These are phyloP conservation scores for Vanessa atalanta DNA, from an alignment of 1,140 invertebrate genomes.

Conservation along the genomic window DNA sequence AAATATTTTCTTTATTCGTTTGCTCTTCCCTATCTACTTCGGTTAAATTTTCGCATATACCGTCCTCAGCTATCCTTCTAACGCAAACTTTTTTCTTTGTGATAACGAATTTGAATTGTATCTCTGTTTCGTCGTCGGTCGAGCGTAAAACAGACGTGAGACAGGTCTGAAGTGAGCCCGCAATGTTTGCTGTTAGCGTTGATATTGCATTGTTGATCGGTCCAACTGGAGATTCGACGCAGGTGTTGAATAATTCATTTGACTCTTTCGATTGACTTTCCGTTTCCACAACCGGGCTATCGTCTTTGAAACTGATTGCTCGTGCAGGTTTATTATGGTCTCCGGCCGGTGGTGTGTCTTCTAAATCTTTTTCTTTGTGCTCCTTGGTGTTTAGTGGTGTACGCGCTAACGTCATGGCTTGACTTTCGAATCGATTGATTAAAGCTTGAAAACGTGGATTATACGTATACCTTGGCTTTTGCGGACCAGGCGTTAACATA, in stretches of 20 bases:
- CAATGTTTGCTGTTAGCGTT: constrained; percentile 67
- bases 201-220: constrained; percentile 59
- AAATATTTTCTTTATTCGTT: constrained; percentile 70
- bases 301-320: constrained; percentile 76
- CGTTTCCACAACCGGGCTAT: constrained; percentile 59
- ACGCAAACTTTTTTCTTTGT: constrained; percentile 74
- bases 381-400: constrained; percentile 54
- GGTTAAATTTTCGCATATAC: constrained; percentile 45
- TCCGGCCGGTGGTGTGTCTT: constrained; percentile 62
- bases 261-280: constrained; percentile 56
- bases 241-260: constrained; percentile 68
- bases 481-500: constrained; percentile 73
- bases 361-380: constrained; percentile 44
- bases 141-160: constrained; percentile 62
- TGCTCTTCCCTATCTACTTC: constrained; percentile 51
- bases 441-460: constrained; percentile 78
- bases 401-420: constrained; percentile 51
- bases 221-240: constrained; percentile 52
- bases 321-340: constrained; percentile 69
- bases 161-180: constrained; percentile 70
- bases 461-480: constrained; percentile 54
- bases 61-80: constrained; percentile 56
- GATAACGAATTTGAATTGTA: constrained; percentile 78
- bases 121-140: constrained; percentile 73
- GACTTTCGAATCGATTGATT: constrained; percentile 75